Base-by-base conservation (phyloP, 2,888 invertebrate species). In the Erpobdella octoculata region DNA sequence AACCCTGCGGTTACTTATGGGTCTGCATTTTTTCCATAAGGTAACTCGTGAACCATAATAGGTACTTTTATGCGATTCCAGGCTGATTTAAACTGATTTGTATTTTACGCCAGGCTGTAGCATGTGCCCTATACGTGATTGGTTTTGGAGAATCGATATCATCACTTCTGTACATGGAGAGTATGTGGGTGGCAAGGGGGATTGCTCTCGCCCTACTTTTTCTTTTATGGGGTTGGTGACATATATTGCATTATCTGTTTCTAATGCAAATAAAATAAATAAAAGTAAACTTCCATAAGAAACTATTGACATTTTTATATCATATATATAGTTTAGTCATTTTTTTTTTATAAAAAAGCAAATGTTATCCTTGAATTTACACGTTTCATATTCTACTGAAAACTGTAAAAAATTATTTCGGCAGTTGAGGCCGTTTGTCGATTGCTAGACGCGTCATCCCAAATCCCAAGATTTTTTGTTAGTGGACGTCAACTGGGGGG, bases 141-240 rank as follows among this genome's bases (percentile, higher is more conserved):
- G 93, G 96, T 80, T 95, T 97, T 85, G 96, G 95, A 58, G 96
- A 96, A 85, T 93, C 94, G 0, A 90, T 96, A 88, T 91, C 93
- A 8, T 89, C 89, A 73, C 85, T 96, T 66, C 88, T 94, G 37
- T 88, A 89, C 15, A 73, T 78, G 31, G 76, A 79, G 36, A 89
- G 83, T 76, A 78, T 81, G 3, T 91, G 91, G 91, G 89, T 91
- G 8, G 90, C 92, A 65, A 86, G 92, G 79, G 89, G 89, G 3
- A 91, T 96, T 82, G 95, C 93, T 9, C 88, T 91, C 71, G 89
- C 89, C 6, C 92, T 94, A 62, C 91, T 95, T 1, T 84, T 94
- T 62, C 84, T 93, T 46, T 86, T 96, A 25, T 89, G 93, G 71
- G 88, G 84, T 81, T 18, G 1, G 53, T 25, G 28, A 53, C 46